phyloP scores from a whole-genome alignment of 1,140 invertebrate genomes.

The Drosophila novamexicana region DNA sequence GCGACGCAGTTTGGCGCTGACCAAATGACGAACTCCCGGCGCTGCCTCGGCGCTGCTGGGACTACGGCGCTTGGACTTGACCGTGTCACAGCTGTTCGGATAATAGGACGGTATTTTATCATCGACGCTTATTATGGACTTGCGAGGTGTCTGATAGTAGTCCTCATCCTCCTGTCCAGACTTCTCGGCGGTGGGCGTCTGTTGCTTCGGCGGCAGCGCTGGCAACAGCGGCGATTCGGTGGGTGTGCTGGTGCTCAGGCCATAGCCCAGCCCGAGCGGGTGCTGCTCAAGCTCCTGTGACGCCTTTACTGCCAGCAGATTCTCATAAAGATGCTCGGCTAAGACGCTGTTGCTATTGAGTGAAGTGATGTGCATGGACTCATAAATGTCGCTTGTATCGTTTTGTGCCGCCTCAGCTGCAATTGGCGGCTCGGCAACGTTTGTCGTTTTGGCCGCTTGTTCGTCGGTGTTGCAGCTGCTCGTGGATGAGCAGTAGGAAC shows the following conservation, averaged over 20 bases:
- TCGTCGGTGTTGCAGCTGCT: conserved; percentile 72
- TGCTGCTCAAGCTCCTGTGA: conserved; percentile 69
- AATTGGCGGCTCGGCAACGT: background rate
- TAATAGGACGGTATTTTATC: conserved; percentile 83
- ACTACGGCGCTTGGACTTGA: conserved; percentile 71
- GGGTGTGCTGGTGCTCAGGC: conserved; percentile 75
- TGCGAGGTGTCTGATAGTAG: conserved; percentile 79
- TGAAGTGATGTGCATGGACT: conserved; percentile 60
- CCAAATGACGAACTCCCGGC: conserved; percentile 59
- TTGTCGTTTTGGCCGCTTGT: conserved; percentile 23
- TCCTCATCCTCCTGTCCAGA: conserved; percentile 56
- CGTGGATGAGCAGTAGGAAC: conserved; percentile 71
- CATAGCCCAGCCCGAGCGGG: conserved; percentile 21
- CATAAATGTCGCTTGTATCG: conserved; percentile 69
- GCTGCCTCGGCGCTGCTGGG: conserved; percentile 39
- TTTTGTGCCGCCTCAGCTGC: conserved; percentile 32
- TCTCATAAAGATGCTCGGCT: conserved; percentile 77
- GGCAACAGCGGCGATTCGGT: conserved; percentile 75
- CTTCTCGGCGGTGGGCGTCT: conserved; percentile 29
- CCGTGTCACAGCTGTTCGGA: conserved; percentile 79
- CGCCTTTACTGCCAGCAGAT: conserved; percentile 72
- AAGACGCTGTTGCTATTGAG: conserved; percentile 55
- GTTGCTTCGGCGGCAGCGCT: conserved; percentile 56
- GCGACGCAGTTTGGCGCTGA: conserved; percentile 59
- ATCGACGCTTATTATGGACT: conserved; percentile 77